Evolutionary conservation across 1,140 invertebrate species (phyloP), one percentile per base, ranked within the genome.

Genomic region (Epicauta chinensis): DNA sequence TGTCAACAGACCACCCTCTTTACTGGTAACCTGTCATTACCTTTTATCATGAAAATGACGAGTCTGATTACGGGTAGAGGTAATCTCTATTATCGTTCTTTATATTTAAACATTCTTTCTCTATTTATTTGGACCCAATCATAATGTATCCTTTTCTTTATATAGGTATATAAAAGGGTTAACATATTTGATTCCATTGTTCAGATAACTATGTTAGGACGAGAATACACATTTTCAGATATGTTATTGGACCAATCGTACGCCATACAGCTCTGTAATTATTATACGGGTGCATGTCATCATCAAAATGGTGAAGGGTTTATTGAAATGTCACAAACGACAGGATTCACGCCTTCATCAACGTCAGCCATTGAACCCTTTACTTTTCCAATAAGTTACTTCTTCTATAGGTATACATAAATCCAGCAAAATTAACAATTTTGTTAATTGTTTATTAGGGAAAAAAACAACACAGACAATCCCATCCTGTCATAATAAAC

Each of bases 1-100:
- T 62, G 60, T 62, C 60, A 62, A 62, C 55, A 62, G 51, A 55
- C 57, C 61, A 44, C 58, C 61, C 60, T 44, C 43, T 55, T 56
- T 48, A 51, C 45, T 32, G 46, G 37, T 60, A 62, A 62, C 61
- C 58, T 58, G 54, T 62, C 58, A 60, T 60, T 62, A 60, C 51
- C 53, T 46, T 43, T 56, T 58, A 52, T 54, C 36, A 55, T 60
- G 43, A 56, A 40, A 62, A 60, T 58, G 44, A 50, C 48, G 43
- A 41, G 40, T 56, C 51, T 41, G 51, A 55, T 56, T 62, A 57
- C 51, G 45, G 46, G 51, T 40, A 49, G 54, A 14, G 42, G 41
- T 34, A 52, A 51, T 53, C 49, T 48, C 45, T 48, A 41, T 47
- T 51, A 52, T 53, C 55, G 40, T 51, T 41, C 13, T 58, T 58